These are phyloP conservation scores for Tipula lateralis DNA, from an alignment of 2,888 invertebrate species.

Conservation along the genomic window DNA sequence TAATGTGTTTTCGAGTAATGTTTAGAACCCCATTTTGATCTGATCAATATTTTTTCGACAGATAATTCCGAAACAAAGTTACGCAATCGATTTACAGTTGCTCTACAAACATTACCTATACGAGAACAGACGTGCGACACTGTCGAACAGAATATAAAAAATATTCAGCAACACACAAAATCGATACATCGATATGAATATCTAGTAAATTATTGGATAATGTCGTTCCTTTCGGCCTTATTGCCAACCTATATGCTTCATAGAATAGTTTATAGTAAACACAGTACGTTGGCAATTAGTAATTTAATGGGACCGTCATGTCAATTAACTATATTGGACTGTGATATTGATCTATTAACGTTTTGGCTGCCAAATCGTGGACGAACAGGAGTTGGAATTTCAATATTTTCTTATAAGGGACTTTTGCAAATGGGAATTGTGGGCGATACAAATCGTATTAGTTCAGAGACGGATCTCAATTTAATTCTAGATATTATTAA, in stretches of 20 bases:
- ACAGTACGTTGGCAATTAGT: constrained; percentile 53
- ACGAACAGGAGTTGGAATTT: constrained; percentile 52
- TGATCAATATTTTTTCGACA: constrained; percentile 31
- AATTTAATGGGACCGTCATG: constrained; percentile 52
- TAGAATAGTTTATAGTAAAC: constrained; percentile 48
- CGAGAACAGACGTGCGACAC: constrained; percentile 34
- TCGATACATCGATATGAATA: constrained; percentile 32
- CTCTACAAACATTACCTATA: constrained; percentile 50
- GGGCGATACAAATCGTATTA: constrained; percentile 50
- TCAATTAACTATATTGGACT: constrained; percentile 48
- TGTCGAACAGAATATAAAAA: not conserved
- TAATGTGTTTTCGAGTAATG: not conserved
- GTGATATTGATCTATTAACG: constrained; percentile 48
- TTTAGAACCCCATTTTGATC: not conserved
- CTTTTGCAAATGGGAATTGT: constrained; percentile 50
- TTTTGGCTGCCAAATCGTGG: constrained; percentile 55
- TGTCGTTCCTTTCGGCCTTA: constrained; percentile 48
- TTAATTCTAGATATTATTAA: constrained; percentile 41
- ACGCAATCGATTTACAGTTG: constrained; percentile 52
- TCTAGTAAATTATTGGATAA: constrained; percentile 51
- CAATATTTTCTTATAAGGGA: constrained; percentile 52
- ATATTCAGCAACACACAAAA: not conserved
- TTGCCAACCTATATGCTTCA: constrained; percentile 49
- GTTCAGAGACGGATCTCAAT: constrained; percentile 44
- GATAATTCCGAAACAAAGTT: constrained; percentile 39